A percentile compares a stretch with the other conserved stretches of the same genome.
These are phyloP conservation scores for Acinonyx jubatus DNA, from an alignment of 2,113 vertebrate species.

Conservation along the genomic window DNA sequence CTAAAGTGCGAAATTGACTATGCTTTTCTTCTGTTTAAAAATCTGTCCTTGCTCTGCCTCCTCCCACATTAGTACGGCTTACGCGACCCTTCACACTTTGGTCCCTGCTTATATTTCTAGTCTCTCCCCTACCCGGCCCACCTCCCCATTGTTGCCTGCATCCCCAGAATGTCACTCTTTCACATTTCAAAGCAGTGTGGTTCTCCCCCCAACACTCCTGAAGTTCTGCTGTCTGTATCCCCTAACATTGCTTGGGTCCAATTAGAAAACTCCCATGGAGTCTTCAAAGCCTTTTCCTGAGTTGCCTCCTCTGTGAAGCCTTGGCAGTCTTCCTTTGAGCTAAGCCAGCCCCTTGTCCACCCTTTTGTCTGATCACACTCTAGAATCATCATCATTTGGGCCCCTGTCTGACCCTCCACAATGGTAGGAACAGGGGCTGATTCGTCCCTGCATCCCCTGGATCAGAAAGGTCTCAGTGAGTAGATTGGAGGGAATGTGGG, in stretches of 20 bases:
- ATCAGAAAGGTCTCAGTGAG: background rate
- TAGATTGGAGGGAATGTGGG: background rate
- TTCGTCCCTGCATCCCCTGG: background rate
- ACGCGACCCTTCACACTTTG: background rate
- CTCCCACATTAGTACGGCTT: background rate
- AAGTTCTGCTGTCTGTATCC: background rate
- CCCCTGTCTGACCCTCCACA: background rate
- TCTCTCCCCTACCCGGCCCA: too few relatives aligned
- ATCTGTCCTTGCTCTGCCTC: too few relatives aligned
- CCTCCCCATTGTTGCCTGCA: too few relatives aligned
- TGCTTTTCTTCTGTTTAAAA: background rate
- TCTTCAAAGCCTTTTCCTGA: background rate
- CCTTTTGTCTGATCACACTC: background rate
- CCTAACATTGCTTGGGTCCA: background rate
- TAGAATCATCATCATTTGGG: background rate
- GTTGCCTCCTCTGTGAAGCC: background rate
- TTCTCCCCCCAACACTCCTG: background rate
- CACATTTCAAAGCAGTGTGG: background rate
- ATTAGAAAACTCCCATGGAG: background rate
- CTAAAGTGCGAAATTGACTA: background rate
- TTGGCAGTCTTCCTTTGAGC: background rate
- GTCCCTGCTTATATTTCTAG: background rate
- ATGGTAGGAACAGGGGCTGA: background rate
- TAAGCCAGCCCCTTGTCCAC: background rate
- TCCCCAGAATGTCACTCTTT: background rate